A percentile compares a stretch with the other conserved stretches of the same genome.
Evolutionary conservation across 2,113 vertebrate genomes (phyloP).

Genomic region (Oriolus oriolus): DNA sequence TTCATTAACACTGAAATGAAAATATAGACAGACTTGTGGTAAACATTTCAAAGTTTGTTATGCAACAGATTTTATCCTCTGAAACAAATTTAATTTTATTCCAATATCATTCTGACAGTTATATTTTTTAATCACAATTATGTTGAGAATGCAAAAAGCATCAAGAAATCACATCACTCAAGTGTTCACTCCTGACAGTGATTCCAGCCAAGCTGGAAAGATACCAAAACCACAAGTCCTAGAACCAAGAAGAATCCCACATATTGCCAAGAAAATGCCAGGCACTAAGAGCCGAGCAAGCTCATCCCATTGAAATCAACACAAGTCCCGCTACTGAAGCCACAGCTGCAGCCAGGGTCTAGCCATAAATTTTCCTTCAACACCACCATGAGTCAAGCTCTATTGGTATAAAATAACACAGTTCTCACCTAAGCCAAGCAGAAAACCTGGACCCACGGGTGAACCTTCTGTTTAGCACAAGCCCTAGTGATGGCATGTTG

Average conservation of each 20-base stretch:
- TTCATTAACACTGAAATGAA: background rate
- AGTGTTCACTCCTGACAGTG: background rate
- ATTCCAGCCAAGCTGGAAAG: background rate
- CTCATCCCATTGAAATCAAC: background rate
- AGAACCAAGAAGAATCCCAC: background rate
- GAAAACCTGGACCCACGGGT: background rate
- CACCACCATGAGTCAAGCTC: background rate
- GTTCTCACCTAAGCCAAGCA: background rate
- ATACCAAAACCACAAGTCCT: background rate
- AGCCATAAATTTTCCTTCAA: background rate
- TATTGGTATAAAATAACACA: background rate
- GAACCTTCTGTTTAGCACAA: background rate
- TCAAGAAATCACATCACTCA: background rate
- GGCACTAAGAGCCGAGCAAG: background rate
- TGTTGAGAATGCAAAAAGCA: background rate
- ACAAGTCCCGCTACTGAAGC: background rate
- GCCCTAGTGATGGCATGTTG: background rate
- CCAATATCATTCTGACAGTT: background rate
- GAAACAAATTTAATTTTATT: background rate
- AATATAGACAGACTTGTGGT: background rate
- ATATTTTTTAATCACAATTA: background rate
- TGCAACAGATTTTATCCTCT: background rate
- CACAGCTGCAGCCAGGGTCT: background rate
- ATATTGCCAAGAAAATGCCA: background rate
- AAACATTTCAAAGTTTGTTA: conserved; percentile 1